phyloP scores from a whole-genome alignment of 2,888 invertebrate species.

The Drosophila neotestacea region DNA sequence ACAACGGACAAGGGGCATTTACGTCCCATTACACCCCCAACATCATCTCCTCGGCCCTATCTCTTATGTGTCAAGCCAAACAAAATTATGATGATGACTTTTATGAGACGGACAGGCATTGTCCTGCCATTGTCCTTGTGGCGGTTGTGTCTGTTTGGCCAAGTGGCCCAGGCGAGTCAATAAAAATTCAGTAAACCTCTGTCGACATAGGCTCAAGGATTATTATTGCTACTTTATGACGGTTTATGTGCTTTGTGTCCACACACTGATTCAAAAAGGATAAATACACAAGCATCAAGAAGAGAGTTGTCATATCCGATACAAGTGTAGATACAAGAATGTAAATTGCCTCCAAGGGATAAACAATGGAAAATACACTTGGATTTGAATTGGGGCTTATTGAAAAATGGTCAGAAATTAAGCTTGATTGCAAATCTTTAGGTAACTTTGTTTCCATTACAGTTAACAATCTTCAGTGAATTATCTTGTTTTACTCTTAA shows the following conservation, averaged over 20 bases:
- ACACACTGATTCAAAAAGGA: conserved; percentile 60
- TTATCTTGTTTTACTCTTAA: conserved; percentile 21
- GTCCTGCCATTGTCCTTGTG: conserved; percentile 34
- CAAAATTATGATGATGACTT: conserved; percentile 76
- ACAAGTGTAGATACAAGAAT: conserved; percentile 32
- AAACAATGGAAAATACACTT: neutral
- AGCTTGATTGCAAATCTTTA: conserved; percentile 8
- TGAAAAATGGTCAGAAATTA: conserved; percentile 7
- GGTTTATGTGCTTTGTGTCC: conserved; percentile 46
- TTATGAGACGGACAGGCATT: conserved; percentile 64
- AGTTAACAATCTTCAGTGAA: conserved; percentile 11
- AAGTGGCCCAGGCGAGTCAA: conserved; percentile 59
- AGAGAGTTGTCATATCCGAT: conserved; percentile 33
- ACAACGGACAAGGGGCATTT: conserved; percentile 69
- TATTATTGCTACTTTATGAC: conserved; percentile 78
- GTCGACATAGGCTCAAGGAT: conserved; percentile 80
- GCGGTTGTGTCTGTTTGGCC: conserved; percentile 1
- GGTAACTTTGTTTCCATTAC: conserved; percentile 13
- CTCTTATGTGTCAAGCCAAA: conserved; percentile 52
- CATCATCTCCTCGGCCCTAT: neutral
- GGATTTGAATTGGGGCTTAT: neutral
- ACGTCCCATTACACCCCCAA: conserved; percentile 45
- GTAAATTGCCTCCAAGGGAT: conserved; percentile 47
- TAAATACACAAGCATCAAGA: conserved; percentile 52
- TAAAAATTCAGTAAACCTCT: conserved; percentile 80